A percentile compares a stretch with the other conserved stretches of the same genome.
phyloP scores from a whole-genome alignment of 2,888 invertebrate species.

The Embidobia sp. region DNA sequence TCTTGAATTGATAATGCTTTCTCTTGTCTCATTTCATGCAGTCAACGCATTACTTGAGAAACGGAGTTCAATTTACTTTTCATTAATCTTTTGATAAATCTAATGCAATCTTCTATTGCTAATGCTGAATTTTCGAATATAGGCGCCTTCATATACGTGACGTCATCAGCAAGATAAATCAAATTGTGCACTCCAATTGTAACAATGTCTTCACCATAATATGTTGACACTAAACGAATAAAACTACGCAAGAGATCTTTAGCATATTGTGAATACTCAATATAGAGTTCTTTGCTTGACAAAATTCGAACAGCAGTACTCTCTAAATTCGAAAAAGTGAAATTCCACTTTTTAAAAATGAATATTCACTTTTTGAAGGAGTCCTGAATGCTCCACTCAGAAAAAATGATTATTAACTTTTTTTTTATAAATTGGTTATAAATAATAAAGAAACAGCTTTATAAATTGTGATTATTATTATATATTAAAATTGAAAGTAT shows the following conservation, averaged over 20 bases:
- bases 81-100: conserved; percentile 53
- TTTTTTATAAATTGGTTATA: not conserved
- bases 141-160: conserved; percentile 35
- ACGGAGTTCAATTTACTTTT: conserved; percentile 2
- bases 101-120: conserved; percentile 63
- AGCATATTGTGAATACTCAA: conserved; percentile 33
- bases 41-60: conserved; percentile 16
- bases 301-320: conserved; percentile 45
- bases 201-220: conserved; percentile 58
- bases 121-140: conserved; percentile 60
- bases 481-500: not conserved
- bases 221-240: conserved; percentile 52
- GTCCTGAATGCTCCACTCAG: not conserved
- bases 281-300: conserved; percentile 24
- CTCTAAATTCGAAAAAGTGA: conserved; percentile 12
- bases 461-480: not conserved
- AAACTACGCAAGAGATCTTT: conserved; percentile 46
- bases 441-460: not conserved
- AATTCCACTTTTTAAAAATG: conserved; percentile 4
- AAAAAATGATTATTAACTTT: not conserved
- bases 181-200: conserved; percentile 55
- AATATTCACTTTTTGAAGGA: not conserved
- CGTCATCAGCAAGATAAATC: conserved; percentile 63
- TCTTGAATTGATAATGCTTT: not conserved
- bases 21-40: conserved; percentile 7